These are phyloP conservation scores for Rafetus swinhoei DNA, from an alignment of 2,113 vertebrate species.

Conservation along the genomic window DNA sequence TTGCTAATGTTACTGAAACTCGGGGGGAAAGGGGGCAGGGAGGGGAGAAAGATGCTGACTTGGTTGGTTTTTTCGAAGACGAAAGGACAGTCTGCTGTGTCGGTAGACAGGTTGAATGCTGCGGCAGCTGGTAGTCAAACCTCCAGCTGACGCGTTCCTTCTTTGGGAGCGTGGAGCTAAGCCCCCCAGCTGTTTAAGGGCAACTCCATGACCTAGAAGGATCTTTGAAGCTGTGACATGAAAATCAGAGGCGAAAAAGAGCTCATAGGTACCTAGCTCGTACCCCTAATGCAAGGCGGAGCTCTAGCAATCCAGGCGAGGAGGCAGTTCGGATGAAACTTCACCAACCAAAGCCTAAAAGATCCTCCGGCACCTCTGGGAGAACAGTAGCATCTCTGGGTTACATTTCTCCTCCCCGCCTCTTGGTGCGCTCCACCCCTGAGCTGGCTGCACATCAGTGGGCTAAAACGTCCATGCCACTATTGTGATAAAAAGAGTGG, in stretches of 20 bases:
- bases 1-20: conserved; percentile 26
- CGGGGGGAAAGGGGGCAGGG: not conserved
- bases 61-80: not conserved
- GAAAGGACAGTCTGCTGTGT: not conserved
- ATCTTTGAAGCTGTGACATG: not conserved
- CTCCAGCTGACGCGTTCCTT: not conserved
- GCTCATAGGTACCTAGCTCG: not conserved
- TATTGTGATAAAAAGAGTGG: not conserved
- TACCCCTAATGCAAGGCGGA: not conserved
- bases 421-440: not conserved
- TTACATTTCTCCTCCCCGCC: not conserved
- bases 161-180: not conserved
- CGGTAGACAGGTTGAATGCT: conserved; percentile 12
- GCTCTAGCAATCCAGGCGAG: not conserved
- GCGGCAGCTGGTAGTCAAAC: not conserved
- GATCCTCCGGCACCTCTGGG: not conserved
- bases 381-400: not conserved
- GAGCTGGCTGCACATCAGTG: not conserved
- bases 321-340: conserved; percentile 3
- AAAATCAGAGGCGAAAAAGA: not conserved
- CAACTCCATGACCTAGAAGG: not conserved
- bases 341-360: conserved; percentile 11
- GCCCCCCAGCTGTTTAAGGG: not conserved
- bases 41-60: conserved; percentile 25
- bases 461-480: not conserved